Base-by-base conservation (phyloP, 2,888 invertebrate genomes). In the Acleris cristana region DNA sequence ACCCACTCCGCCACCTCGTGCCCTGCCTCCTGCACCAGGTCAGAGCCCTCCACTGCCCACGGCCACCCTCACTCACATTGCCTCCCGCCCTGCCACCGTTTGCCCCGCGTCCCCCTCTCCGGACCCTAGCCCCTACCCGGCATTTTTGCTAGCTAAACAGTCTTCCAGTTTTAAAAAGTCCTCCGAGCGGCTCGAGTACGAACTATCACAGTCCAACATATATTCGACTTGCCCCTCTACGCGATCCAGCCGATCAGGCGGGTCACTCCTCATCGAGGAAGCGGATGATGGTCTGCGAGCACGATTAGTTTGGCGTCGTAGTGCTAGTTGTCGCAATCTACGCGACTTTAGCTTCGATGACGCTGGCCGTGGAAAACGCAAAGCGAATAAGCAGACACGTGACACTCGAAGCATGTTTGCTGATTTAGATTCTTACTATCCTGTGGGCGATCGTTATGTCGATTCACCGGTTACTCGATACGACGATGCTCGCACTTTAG, bases 251-350 rank as follows among this genome's bases (percentile, higher is more conserved):
- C 89, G 87, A 79, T 90, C 91, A 44, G 82, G 86, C 76, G 88
- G 83, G 69, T 87, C 84, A 71, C 81, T 81, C 73, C 81, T 77
- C 65, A 86, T 81, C 69, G 89, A 81, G 74, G 84, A 80, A 71
- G 71, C 57, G 61, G 73, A 73, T 65, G 72, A 71, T 64, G 71
- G 64, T 49, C 64, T 76, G 82, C 86, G 69, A 80, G 85, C 82
- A 82, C 88, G 89, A 73, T 93, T 93, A 79, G 86, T 94, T 69
- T 96, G 96, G 96, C 95, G 96, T 72, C 96, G 97, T 81, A 96
- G 96, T 83, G 95, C 96, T 77, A 96, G 96, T 80, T 97, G 97
- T 88, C 95, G 96, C 88, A 96, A 97, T 82, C 93, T 97, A 70
- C 96, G 96, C 83, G 96, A 96, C 84, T 95, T 95, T 84, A 95